Base-by-base conservation (phyloP, 2,797 vertebrate species). In the Poecilia picta region DNA sequence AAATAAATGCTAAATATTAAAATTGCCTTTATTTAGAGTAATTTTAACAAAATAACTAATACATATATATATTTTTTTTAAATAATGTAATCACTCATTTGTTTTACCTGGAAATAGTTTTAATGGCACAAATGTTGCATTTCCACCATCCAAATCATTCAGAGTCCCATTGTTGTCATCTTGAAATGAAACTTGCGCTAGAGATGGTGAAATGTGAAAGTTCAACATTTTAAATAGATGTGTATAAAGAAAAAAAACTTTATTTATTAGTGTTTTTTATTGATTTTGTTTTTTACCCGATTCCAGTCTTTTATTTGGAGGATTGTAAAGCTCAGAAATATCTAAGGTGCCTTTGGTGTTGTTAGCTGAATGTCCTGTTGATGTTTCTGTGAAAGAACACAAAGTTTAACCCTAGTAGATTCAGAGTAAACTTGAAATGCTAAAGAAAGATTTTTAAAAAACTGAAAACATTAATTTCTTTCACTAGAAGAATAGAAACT, bases 241-340 rank as follows among this genome's bases (percentile, higher is more conserved):
- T 39, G 33, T 70, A 7, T 70, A 70, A 43, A 15, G 39, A 11
- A 70, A 70, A 70, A 8, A 70, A 70, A 8, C 23, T 43, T 23
- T 0, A 43, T 70, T 43, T 43, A 43, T 66, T 11, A 39, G 51
- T 25, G 51, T 51, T 51, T 23, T 49, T 20, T 1, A 41, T 41
- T 8, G 8, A 41, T 13, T 75, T 5, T 82, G 82, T 76, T 8
- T 12, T 82, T 83, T 78, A 87, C 83, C 83, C 72, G 33, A 39
- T 62, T 79, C 62, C 1, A 2, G 25, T 25, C 1, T 33, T 68
- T 41, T 72, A 20, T 72, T 1, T n/a, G 0, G 15, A 76, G 1
- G 31, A 75, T 59, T 85, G 41, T 72, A 1, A 13, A 73, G 77
- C 49, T 74, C 39, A 7, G 71, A 76, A 20, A 57, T 72, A 75